Evolutionary conservation across 2,797 vertebrate species (phyloP), one percentile per base, ranked within the genome.

Genomic region (Gobio occitaniae): DNA sequence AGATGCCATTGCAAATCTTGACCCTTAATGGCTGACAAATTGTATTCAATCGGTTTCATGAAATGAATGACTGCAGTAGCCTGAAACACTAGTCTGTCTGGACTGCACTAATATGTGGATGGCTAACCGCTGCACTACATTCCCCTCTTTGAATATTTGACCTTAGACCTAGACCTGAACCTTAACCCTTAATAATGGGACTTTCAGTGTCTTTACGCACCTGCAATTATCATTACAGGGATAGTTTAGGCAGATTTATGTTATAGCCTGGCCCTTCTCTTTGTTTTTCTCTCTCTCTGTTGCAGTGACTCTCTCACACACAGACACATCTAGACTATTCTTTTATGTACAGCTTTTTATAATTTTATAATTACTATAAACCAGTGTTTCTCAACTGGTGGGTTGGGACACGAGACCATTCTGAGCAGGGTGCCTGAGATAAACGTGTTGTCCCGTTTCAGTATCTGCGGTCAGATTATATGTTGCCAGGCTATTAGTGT

Each of bases 161-260:
- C 71, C 44, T 83, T 52, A 66, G 70, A 76, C 71, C 59, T 66
- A 68, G 82, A 52, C 63, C 32, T 68, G 61, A 68, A 76, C 72
- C 52, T 68, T 56, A 75, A 83, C 38, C 82, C 6, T 44, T 13
- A 16, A 12, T 79, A 61, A 83, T 74, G 36, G 44, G 61, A 82
- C 41, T 50, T 74, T 78, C 9, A 71, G 32, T 72, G 68, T 50
- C 25, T 76, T 83, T 68, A 65, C 68, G 21, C 68, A 52, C 16
- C 21, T 66, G 59, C 68, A 50, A 83, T 83, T 72, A 83, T 72
- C 54, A 83, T 71, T 19, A 76, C 59, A 63, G n/a, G 77, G 63
- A 66, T 21, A 65, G 75, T 77, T 69, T 25, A 48, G 61, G 19
- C 25, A 69, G 61, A 79, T 80, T 85, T 80, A 72, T 80, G 69